Percentiles rank a stretch among this genome's conserved stretches.
Conservation (phyloP, 2,888 invertebrate species). For the Agriotes lineatus region DNA sequence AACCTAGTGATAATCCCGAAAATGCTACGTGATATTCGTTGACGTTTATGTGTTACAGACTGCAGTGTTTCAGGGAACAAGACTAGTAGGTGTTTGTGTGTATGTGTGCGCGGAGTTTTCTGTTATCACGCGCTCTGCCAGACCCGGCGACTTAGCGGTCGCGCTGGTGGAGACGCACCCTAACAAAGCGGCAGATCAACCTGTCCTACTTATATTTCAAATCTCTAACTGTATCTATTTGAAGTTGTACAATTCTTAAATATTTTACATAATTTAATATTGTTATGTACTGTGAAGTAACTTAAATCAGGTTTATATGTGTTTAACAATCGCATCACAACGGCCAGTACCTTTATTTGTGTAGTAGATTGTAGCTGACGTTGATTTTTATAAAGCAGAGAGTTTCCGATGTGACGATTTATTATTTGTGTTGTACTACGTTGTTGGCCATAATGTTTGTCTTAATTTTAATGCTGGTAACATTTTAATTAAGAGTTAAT, state of each 20-base stretch:
- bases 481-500: neutral
- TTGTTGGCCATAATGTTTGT: constrained; percentile 20
- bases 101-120: neutral
- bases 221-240: neutral
- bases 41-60: constrained; percentile 51
- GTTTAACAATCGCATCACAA: constrained; percentile 4
- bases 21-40: constrained; percentile 60
- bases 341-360: constrained; percentile 21
- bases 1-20: constrained; percentile 61
- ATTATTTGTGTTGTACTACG: neutral
- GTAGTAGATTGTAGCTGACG: neutral
- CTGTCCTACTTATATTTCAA: no score
- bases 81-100: constrained; percentile 23
- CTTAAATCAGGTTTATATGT: neutral
- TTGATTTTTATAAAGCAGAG: neutral
- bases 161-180: no score
- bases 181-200: no score
- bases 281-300: constrained; percentile 7
- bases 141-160: no score
- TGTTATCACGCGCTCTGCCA: no score
- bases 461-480: neutral
- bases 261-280: constrained; percentile 22
- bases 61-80: constrained; percentile 53
- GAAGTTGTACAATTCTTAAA: constrained; percentile 10
- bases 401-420: neutral